Evolutionary conservation across 1,140 invertebrate species (phyloP).

Genomic region (Pseudomyrmex gracilis): DNA sequence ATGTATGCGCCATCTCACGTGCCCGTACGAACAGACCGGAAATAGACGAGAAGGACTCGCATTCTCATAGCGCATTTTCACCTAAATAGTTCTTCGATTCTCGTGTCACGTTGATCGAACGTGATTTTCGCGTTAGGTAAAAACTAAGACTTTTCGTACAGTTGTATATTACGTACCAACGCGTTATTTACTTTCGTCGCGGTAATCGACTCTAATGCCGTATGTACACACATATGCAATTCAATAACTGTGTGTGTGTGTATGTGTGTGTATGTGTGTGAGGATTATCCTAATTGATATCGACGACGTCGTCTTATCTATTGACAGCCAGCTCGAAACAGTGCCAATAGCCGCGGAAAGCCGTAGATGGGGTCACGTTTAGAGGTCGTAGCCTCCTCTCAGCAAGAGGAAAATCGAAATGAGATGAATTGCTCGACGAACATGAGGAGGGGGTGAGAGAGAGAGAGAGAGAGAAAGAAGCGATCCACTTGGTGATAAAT

Average conservation of each 20-base stretch:
- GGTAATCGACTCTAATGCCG: slow-evolving; percentile 1
- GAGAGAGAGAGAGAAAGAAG: background rate
- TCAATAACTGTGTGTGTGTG: background rate
- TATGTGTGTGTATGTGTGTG: background rate
- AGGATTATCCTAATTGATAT: slow-evolving; percentile 48
- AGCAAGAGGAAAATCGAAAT: slow-evolving; percentile 11
- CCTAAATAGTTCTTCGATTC: slow-evolving; percentile 9
- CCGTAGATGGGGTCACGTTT: slow-evolving; percentile 46
- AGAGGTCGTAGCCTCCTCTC: background rate
- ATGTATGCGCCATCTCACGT: slow-evolving; percentile 42
- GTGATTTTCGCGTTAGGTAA: background rate
- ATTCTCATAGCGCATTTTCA: slow-evolving; percentile 30
- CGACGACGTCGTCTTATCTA: background rate
- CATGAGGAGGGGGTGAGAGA: background rate
- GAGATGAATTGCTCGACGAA: slow-evolving; percentile 53
- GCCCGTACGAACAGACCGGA: background rate
- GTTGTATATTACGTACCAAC: background rate
- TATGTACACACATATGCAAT: background rate
- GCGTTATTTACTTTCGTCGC: slow-evolving; percentile 19
- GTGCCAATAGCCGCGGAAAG: slow-evolving; percentile 14
- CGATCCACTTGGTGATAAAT: slow-evolving; percentile 42
- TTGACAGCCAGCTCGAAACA: slow-evolving; percentile 51
- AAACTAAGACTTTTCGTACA: background rate
- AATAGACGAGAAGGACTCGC: slow-evolving; percentile 15
- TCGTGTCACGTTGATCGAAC: background rate